Evolutionary conservation across 2,888 invertebrate genomes (phyloP).

Genomic region (Tricholauxania praeusta): DNA sequence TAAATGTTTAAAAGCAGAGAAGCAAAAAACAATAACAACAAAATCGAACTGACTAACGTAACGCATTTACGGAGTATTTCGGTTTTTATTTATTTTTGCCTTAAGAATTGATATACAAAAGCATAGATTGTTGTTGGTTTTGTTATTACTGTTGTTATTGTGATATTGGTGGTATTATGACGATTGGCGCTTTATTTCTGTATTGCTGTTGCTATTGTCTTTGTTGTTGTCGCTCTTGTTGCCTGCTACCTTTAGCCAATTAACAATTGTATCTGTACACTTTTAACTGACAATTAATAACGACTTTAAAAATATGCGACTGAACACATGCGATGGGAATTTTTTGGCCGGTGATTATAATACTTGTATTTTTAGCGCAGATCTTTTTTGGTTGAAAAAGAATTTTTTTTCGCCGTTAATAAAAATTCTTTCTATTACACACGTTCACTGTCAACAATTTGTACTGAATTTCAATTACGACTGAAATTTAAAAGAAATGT

Average conservation of each 20-base stretch:
- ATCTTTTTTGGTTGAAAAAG: too few relatives aligned
- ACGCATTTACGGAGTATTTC: background rate
- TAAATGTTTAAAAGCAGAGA: background rate
- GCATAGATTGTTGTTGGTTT: background rate
- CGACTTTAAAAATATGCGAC: too few relatives aligned
- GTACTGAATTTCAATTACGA: constrained; percentile 8
- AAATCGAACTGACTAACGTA: constrained; percentile 4
- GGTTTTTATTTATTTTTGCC: too few relatives aligned
- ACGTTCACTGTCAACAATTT: constrained; percentile 8
- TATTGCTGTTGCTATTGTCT: background rate
- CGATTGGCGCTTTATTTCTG: background rate
- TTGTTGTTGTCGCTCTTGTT: constrained; percentile 2
- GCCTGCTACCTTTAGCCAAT: background rate
- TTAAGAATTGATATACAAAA: too few relatives aligned
- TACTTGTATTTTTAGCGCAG: too few relatives aligned
- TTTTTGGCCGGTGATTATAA: too few relatives aligned
- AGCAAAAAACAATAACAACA: background rate
- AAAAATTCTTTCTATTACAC: constrained; percentile 13
- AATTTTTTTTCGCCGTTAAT: constrained; percentile 4
- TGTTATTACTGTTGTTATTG: constrained; percentile 13
- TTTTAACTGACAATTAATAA: too few relatives aligned
- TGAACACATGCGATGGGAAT: too few relatives aligned
- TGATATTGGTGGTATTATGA: background rate
- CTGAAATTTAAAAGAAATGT: background rate
- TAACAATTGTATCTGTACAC: too few relatives aligned